These are phyloP conservation scores for Encarsia formosa DNA, from an alignment of 2,888 invertebrate species.

Conservation along the genomic window DNA sequence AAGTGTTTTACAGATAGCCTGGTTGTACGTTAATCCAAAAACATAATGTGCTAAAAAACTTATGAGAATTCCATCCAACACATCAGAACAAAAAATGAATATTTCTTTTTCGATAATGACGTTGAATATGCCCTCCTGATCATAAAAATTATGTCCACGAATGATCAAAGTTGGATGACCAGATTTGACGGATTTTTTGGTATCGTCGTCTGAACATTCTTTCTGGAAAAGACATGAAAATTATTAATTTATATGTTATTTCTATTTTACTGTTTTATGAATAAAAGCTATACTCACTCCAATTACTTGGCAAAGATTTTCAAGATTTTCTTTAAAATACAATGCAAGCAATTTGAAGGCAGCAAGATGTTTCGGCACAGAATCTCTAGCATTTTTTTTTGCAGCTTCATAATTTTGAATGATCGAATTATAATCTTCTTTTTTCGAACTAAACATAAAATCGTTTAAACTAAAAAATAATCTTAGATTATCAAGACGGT, in stretches of 20 bases:
- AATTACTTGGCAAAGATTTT: background rate
- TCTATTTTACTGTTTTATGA: background rate
- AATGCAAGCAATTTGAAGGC: background rate
- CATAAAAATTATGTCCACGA: background rate
- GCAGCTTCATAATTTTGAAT: too few species aligned
- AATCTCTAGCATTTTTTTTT: background rate
- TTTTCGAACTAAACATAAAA: too few species aligned
- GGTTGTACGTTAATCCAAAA: background rate
- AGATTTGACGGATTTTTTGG: background rate
- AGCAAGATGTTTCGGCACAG: background rate
- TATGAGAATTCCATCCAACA: background rate
- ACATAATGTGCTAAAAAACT: background rate
- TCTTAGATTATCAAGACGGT: too few species aligned
- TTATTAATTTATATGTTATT: background rate
- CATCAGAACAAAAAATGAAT: background rate
- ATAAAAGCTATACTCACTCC: background rate
- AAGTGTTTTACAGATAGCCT: background rate
- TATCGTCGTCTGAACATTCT: background rate
- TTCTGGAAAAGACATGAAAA: background rate
- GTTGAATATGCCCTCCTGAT: background rate
- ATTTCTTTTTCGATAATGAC: too few species aligned
- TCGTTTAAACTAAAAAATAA: too few species aligned
- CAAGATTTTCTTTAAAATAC: background rate
- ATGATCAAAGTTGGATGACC: background rate
- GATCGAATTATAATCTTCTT: too few species aligned